Evolutionary conservation across 2,113 vertebrate species (phyloP).

Genomic region (Saimiri boliviensis): DNA sequence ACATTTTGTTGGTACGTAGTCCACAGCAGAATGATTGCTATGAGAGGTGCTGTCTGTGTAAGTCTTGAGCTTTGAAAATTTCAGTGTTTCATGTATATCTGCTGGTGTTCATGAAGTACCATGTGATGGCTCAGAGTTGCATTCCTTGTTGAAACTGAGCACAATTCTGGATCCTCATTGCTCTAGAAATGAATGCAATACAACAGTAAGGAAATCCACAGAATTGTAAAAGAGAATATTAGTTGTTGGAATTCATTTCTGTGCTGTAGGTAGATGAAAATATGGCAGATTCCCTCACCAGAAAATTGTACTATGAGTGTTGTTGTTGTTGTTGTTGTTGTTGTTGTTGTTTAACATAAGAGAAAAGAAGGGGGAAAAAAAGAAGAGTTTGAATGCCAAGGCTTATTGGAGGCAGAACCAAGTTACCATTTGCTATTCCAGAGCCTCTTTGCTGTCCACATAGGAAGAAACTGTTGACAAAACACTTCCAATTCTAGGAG

Average conservation of each 20-base stretch:
- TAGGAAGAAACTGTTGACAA: not conserved
- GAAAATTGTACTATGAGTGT: not conserved
- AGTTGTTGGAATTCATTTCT: not conserved
- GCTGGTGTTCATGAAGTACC: not conserved
- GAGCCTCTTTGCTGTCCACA: not conserved
- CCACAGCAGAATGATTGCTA: not conserved
- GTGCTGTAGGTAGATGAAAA: not conserved
- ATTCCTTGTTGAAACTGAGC: not conserved
- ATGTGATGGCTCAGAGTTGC: not conserved
- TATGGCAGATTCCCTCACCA: not conserved
- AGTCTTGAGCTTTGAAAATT: not conserved
- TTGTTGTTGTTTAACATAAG: not conserved
- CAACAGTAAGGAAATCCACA: not conserved
- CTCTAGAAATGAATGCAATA: conserved; percentile 32
- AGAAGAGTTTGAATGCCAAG: not conserved
- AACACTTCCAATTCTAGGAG: not conserved
- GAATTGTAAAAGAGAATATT: not conserved
- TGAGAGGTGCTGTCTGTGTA: not conserved
- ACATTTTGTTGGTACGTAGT: not conserved
- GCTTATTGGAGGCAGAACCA: not conserved
- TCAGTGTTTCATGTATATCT: not conserved
- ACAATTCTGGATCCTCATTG: not conserved
- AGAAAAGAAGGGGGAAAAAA: not conserved
- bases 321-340: not conserved
- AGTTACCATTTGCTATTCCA: not conserved